These are phyloP conservation scores for Campodea augens DNA, from an alignment of 1,140 invertebrate species.

Conservation along the genomic window DNA sequence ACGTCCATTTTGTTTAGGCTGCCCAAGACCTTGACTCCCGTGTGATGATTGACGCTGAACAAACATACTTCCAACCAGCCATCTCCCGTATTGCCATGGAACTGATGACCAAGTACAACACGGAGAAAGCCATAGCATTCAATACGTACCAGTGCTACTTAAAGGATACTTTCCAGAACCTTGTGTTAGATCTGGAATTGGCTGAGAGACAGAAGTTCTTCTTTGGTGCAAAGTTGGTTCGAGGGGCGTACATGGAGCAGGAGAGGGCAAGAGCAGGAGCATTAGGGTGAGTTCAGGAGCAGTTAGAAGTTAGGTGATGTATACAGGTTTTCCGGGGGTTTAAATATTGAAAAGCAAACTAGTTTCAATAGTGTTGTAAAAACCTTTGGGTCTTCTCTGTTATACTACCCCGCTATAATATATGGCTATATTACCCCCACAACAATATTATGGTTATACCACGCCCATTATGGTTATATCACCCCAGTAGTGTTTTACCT, in stretches of 20 bases:
- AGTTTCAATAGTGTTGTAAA: no score
- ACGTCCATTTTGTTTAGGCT: constrained; percentile 41
- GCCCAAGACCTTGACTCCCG: constrained; percentile 79
- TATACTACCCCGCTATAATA: no score
- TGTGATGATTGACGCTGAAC: constrained; percentile 98
- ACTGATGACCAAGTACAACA: constrained; percentile 95
- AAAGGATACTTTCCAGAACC: constrained; percentile 71
- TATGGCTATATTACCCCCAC: no score
- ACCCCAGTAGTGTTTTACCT: no score
- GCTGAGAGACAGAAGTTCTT: constrained; percentile 87
- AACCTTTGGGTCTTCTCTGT: no score
- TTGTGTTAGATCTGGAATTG: constrained; percentile 83
- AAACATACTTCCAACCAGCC: constrained; percentile 98
- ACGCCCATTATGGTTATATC: no score
- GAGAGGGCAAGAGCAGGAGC: constrained; percentile 24
- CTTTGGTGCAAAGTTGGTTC: constrained; percentile 94
- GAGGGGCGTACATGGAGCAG: constrained; percentile 95
- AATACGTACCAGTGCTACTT: constrained; percentile 99
- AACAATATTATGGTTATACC: no score
- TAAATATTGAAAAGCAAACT: no score
- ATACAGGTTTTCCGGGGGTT: no score
- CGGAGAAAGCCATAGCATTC: constrained; percentile 76
- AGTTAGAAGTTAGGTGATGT: no score
- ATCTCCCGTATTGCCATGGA: constrained; percentile 92
- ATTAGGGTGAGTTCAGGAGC: no score